Conservation (phyloP, 2,888 invertebrate genomes). For the Esperia sulphurella region DNA sequence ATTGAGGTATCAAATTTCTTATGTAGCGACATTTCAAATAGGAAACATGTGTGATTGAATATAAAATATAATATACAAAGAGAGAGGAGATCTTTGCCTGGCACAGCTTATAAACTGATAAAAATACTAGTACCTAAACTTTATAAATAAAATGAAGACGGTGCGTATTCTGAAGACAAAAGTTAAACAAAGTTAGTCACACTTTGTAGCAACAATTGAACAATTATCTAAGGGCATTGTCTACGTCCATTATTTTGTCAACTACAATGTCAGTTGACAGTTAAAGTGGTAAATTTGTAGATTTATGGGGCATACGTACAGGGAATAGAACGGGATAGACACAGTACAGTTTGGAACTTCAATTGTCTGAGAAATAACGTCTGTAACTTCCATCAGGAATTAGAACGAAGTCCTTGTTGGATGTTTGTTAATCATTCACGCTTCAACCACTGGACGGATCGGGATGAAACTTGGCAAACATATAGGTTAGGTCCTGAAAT, state of each 20-base stretch:
- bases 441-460: too few relatives aligned
- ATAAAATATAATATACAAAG: too few relatives aligned
- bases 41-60: too few relatives aligned
- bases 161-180: slow-evolving; percentile 11
- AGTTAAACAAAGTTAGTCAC: slow-evolving; percentile 32
- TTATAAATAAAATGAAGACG: slow-evolving; percentile 4
- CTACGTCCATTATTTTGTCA: slow-evolving; percentile 58
- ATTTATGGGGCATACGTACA: slow-evolving; percentile 43
- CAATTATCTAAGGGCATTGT: slow-evolving; percentile 51
- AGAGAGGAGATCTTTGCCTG: too few relatives aligned
- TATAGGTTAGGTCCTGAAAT: too few relatives aligned
- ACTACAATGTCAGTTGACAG: slow-evolving; percentile 45
- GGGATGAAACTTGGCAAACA: too few relatives aligned
- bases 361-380: slow-evolving; percentile 16
- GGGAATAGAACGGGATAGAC: slow-evolving; percentile 33
- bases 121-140: too few relatives aligned
- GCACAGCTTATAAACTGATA: too few relatives aligned
- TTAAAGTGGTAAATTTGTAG: slow-evolving; percentile 54
- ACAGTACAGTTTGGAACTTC: slow-evolving; percentile 26
- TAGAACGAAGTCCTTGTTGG: neutral
- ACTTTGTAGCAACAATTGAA: slow-evolving; percentile 40
- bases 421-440: too few relatives aligned
- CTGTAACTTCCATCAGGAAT: slow-evolving; percentile 18
- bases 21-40: too few relatives aligned
- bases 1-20: too few relatives aligned